Conservation (phyloP, 2,113 vertebrate genomes). For the Chlorodrepanis virens region DNA sequence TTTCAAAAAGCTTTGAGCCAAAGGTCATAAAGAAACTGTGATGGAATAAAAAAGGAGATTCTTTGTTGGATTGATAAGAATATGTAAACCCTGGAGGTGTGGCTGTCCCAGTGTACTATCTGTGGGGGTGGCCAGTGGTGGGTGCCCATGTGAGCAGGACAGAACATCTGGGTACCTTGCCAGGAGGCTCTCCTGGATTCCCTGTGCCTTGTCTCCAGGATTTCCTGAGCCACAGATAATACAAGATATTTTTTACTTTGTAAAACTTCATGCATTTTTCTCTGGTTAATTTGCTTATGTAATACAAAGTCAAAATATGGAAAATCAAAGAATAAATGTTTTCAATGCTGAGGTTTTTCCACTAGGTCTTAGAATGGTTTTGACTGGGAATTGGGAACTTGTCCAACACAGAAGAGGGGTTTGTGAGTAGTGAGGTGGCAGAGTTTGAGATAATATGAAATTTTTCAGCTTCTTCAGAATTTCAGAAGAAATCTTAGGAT, state of each 20-base stretch:
- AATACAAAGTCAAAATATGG: neutral
- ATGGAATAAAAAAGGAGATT: neutral
- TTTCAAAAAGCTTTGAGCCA: neutral
- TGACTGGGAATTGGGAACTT: neutral
- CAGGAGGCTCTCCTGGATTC: neutral
- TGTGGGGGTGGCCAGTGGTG: neutral
- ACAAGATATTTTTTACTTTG: neutral
- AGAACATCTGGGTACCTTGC: neutral
- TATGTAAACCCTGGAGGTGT: neutral
- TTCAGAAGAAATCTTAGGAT: neutral
- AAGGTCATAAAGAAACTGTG: neutral
- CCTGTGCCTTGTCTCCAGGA: neutral
- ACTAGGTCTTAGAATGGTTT: neutral
- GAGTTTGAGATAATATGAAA: neutral
- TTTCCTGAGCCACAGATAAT: neutral
- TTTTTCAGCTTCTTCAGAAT: neutral
- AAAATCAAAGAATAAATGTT: neutral
- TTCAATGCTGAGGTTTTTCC: neutral
- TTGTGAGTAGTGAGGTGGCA: neutral
- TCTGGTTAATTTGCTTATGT: neutral
- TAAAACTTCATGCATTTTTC: neutral
- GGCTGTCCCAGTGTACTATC: neutral
- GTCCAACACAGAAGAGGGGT: neutral
- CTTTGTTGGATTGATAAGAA: neutral
- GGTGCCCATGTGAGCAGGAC: neutral